Percentiles rank a stretch among this genome's conserved stretches.
phyloP scores from a whole-genome alignment of 2,888 invertebrate genomes.

The Cheilosia variabilis region DNA sequence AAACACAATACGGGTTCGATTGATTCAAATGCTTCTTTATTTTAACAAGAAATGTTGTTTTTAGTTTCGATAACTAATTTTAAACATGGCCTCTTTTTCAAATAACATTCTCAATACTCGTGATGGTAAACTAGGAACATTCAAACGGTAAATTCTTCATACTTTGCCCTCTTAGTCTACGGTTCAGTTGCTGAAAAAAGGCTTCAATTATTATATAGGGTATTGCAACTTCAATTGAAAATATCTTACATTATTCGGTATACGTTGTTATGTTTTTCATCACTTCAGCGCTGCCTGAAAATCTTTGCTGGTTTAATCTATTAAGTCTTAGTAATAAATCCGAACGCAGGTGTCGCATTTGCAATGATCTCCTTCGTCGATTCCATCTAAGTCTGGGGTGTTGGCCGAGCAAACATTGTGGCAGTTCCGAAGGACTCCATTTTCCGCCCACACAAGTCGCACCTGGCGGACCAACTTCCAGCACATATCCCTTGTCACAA shows the following conservation, averaged over 20 bases:
- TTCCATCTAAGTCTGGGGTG: conserved; percentile 95
- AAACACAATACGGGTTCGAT: too few relatives aligned
- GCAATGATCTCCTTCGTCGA: conserved; percentile 85
- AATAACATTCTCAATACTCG: not conserved
- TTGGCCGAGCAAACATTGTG: conserved; percentile 92
- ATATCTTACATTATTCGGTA: conserved; percentile 1
- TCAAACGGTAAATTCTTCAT: conserved; percentile 16
- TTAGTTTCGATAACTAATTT: too few relatives aligned
- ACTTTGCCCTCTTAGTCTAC: conserved; percentile 6
- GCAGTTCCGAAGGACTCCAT: conserved; percentile 95
- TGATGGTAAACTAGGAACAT: conserved; percentile 42
- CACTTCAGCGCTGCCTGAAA: not conserved
- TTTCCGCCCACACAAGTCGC: conserved; percentile 97
- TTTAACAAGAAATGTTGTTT: too few relatives aligned
- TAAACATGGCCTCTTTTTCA: too few relatives aligned
- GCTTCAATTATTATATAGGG: not conserved
- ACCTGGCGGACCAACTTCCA: conserved; percentile 94
- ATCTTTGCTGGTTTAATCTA: conserved; percentile 68
- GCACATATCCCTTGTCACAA: conserved; percentile 95
- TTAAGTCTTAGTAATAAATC: conserved; percentile 79
- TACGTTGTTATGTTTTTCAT: not conserved
- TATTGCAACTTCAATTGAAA: not conserved
- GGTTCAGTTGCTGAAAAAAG: not conserved
- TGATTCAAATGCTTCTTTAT: too few relatives aligned
- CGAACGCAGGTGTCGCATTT: conserved; percentile 80